Percentiles rank a stretch among this genome's conserved stretches.
phyloP scores from a whole-genome alignment of 92 coral and sea anemone species.

The Umimayanthus chanpuru region DNA sequence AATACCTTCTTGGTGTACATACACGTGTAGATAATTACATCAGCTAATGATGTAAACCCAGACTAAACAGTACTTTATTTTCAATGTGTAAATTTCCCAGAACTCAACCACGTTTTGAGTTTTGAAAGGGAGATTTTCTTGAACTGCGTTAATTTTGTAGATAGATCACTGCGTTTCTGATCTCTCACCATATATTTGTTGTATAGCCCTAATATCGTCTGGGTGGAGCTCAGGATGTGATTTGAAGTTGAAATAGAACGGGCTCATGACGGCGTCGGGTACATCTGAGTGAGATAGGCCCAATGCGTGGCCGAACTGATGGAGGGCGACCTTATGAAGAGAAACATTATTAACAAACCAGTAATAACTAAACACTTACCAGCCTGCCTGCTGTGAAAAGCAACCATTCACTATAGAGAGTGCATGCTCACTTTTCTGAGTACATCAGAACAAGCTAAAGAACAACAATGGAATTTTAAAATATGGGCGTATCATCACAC shows the following conservation, averaged over 20 bases:
- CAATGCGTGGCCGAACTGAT: constrained; percentile 12
- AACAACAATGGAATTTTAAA: no score
- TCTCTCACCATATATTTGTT: constrained; percentile 19
- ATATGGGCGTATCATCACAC: no score
- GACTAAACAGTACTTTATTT: no score
- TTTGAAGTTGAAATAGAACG: not conserved
- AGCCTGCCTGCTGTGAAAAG: not conserved
- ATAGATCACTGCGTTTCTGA: not conserved
- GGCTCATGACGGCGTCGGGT: constrained; percentile 14
- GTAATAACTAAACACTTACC: not conserved
- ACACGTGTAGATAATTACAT: no score
- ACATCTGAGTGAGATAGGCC: constrained; percentile 13
- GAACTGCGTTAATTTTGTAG: not conserved
- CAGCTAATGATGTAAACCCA: no score
- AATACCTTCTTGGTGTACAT: no score
- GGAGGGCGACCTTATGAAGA: not conserved
- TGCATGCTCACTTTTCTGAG: not conserved
- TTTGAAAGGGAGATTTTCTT: no score
- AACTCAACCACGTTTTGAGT: no score
- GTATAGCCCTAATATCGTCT: constrained; percentile 1
- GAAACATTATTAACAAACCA: not conserved
- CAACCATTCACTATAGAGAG: not conserved
- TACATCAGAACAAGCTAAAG: not conserved
- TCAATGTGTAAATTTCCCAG: no score
- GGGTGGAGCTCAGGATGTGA: not conserved